Evolutionary conservation across 2,113 vertebrate species (phyloP).

Genomic region (Chloebia gouldiae): DNA sequence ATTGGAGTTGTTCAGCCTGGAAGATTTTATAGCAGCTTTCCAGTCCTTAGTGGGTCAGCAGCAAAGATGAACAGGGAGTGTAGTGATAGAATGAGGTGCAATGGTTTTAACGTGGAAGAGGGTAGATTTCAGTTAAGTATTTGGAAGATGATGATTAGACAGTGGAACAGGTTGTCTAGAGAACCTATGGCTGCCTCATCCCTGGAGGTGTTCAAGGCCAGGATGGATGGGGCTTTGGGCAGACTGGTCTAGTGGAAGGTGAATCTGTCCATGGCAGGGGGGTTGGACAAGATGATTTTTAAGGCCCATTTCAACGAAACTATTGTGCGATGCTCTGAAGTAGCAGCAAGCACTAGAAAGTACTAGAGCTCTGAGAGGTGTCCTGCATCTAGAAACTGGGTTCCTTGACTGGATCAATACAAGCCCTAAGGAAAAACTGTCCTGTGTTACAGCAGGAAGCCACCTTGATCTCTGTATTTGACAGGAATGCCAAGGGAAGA

Average conservation of each 20-base stretch:
- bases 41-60: rapidly evolving
- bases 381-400: background rate
- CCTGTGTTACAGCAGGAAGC: background rate
- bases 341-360: background rate
- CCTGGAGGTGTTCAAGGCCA: background rate
- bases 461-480: background rate
- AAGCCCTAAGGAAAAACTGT: background rate
- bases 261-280: background rate
- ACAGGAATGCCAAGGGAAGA: background rate
- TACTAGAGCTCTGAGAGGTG: background rate
- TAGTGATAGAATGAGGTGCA: background rate
- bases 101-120: background rate
- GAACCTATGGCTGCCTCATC: background rate
- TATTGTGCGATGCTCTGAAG: background rate
- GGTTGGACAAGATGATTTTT: background rate
- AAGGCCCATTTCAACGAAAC: background rate
- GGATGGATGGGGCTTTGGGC: background rate
- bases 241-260: background rate
- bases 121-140: background rate
- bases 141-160: background rate
- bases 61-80: background rate
- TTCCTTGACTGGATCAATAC: background rate
- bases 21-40: background rate
- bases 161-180: background rate
- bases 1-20: background rate